Evolutionary conservation across 2,888 invertebrate genomes (phyloP).

Genomic region (Alentia gelatinosa): DNA sequence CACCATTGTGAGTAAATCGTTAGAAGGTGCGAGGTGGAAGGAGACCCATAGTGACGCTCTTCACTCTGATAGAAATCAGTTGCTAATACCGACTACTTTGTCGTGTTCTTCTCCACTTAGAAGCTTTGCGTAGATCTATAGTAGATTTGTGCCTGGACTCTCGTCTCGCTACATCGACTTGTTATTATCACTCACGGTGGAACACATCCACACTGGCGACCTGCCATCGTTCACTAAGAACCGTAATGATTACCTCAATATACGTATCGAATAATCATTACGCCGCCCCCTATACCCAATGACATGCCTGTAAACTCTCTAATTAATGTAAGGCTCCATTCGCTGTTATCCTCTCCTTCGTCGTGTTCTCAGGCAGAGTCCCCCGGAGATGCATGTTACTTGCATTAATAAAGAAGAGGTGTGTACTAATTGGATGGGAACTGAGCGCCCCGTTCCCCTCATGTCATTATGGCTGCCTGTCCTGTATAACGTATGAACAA

Average conservation of each 20-base stretch:
- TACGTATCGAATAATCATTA: neutral
- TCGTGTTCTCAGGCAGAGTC: neutral
- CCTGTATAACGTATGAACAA: too few relatives aligned
- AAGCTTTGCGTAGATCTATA: too few relatives aligned
- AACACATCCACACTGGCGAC: neutral
- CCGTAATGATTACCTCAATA: neutral
- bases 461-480: too few relatives aligned
- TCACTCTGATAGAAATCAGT: too few relatives aligned
- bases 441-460: neutral
- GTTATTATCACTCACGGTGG: too few relatives aligned
- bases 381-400: neutral
- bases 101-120: too few relatives aligned
- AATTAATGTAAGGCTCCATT: neutral
- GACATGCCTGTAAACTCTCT: neutral
- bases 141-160: too few relatives aligned
- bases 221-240: neutral
- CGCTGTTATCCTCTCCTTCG: neutral
- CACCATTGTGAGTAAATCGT: too few relatives aligned
- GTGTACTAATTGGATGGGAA: neutral
- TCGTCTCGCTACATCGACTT: too few relatives aligned
- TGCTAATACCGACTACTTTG: too few relatives aligned
- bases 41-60: too few relatives aligned
- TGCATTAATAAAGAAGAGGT: neutral
- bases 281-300: neutral
- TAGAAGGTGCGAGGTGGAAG: too few relatives aligned